Evolutionary conservation across 1,140 invertebrate species (phyloP).

Genomic region (Drosophila nasuta): DNA sequence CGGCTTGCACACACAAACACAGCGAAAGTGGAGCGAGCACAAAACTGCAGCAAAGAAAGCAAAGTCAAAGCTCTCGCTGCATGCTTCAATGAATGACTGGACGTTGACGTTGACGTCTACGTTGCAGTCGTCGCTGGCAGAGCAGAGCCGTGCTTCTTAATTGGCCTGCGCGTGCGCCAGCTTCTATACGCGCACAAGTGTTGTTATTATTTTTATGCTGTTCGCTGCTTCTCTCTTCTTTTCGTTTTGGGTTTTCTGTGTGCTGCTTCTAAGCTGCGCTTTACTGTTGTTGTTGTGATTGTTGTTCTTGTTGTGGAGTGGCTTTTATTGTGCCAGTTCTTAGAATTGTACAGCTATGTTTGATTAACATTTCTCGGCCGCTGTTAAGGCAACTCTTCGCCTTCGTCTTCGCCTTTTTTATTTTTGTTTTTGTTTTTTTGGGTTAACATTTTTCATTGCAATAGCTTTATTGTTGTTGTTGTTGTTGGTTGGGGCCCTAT

Average conservation of each 20-base stretch:
- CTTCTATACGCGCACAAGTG: slow-evolving; percentile 56
- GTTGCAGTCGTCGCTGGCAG: slow-evolving; percentile 1
- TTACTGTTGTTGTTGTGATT: slow-evolving; percentile 23
- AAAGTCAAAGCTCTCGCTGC: slow-evolving; percentile 47
- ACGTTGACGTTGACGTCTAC: slow-evolving; percentile 23
- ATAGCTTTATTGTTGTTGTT: background rate
- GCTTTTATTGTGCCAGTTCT: slow-evolving; percentile 77
- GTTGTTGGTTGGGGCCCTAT: slow-evolving; percentile 41
- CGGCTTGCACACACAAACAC: slow-evolving; percentile 29
- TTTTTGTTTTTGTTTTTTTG: slow-evolving; percentile 32
- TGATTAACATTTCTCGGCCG: slow-evolving; percentile 70
- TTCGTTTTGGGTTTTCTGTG: slow-evolving; percentile 46
- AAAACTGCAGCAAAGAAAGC: slow-evolving; percentile 47
- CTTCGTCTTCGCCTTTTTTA: background rate
- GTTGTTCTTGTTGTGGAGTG: slow-evolving; percentile 48
- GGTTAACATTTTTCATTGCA: slow-evolving; percentile 44
- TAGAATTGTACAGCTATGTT: slow-evolving; percentile 79
- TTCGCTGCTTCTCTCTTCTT: slow-evolving; percentile 35
- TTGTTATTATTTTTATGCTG: slow-evolving; percentile 35
- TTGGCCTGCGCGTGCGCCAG: slow-evolving; percentile 63
- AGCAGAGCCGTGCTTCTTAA: slow-evolving; percentile 57
- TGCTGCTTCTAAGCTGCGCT: slow-evolving; percentile 43
- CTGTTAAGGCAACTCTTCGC: slow-evolving; percentile 19
- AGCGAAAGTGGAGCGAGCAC: slow-evolving; percentile 52
- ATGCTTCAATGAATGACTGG: slow-evolving; percentile 52